Percentiles rank a stretch among this genome's conserved stretches.
Evolutionary conservation across 2,113 vertebrate species (phyloP).

Genomic region (Psophia crepitans): DNA sequence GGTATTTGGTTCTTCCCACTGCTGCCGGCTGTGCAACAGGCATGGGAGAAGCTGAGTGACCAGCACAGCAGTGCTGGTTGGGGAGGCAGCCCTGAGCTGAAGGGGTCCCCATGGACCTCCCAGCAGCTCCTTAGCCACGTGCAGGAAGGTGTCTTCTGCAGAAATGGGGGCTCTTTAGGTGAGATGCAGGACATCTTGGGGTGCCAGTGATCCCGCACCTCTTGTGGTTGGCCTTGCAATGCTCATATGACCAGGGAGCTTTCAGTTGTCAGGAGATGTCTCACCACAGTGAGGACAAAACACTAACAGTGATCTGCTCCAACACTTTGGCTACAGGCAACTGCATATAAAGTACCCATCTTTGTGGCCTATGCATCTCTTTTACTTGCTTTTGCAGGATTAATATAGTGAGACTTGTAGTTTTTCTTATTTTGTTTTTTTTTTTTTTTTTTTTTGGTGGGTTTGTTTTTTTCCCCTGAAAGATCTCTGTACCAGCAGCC

Average conservation of each 20-base stretch:
- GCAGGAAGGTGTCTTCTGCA: not conserved
- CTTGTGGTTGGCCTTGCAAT: not conserved
- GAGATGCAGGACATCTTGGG: not conserved
- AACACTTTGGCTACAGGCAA: not conserved
- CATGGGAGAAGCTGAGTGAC: accelerated
- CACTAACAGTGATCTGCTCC: not conserved
- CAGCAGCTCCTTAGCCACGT: not conserved
- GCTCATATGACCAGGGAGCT: not conserved
- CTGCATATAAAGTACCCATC: not conserved
- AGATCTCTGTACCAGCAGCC: not conserved
- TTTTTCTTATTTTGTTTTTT: not conserved
- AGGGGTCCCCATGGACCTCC: not conserved
- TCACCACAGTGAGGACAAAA: not conserved
- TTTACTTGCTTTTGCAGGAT: not conserved
- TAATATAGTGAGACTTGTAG: not conserved
- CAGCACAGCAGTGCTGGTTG: accelerated
- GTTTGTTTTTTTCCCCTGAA: not conserved
- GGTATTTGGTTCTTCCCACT: not conserved
- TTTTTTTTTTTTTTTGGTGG: too few species aligned
- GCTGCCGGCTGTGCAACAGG: not conserved
- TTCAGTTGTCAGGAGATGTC: not conserved
- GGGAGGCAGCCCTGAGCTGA: not conserved
- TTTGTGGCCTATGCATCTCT: not conserved
- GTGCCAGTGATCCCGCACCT: not conserved
- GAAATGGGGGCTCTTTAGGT: not conserved